Evolutionary conservation across 2,113 vertebrate species (phyloP).

Genomic region (Pelobates fuscus): DNA sequence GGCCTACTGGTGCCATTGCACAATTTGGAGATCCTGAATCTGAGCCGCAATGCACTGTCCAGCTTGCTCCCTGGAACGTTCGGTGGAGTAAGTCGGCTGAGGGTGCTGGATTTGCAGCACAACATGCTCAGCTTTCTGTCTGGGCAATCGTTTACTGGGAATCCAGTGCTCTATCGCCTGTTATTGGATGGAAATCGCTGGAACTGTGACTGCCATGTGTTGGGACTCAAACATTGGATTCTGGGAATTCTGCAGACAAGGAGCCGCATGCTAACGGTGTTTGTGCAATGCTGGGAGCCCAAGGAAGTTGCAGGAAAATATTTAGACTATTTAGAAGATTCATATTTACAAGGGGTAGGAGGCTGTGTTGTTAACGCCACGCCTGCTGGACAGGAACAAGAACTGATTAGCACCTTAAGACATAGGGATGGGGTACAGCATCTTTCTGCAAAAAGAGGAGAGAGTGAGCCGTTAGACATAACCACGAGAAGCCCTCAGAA

Average conservation of each 20-base stretch:
- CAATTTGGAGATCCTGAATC: constrained; percentile 81
- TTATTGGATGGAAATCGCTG: constrained; percentile 90
- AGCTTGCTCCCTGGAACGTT: constrained; percentile 74
- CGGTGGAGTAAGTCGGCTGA: constrained; percentile 67
- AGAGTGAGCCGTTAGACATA: background rate
- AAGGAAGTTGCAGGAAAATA: constrained; percentile 79
- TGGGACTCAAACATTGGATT: constrained; percentile 80
- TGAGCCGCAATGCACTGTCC: constrained; percentile 81
- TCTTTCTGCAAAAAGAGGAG: background rate
- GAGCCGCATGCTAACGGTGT: constrained; percentile 83
- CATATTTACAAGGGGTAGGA: constrained; percentile 67
- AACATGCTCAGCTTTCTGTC: constrained; percentile 82
- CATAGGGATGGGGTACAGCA: background rate
- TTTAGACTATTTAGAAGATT: constrained; percentile 84
- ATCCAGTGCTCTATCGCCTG: constrained; percentile 76
- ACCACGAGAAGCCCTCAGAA: background rate
- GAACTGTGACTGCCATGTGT: constrained; percentile 88
- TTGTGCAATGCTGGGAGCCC: constrained; percentile 84
- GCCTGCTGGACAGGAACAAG: constrained; percentile 39
- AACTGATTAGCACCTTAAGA: constrained; percentile 1
- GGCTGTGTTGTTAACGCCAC: constrained; percentile 20
- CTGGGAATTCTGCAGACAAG: constrained; percentile 79
- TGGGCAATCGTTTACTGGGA: constrained; percentile 78
- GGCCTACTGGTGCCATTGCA: constrained; percentile 80
- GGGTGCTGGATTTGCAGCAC: constrained; percentile 83